Evolutionary conservation across 2,113 vertebrate genomes (phyloP).

Genomic region (Balaeniceps rex): DNA sequence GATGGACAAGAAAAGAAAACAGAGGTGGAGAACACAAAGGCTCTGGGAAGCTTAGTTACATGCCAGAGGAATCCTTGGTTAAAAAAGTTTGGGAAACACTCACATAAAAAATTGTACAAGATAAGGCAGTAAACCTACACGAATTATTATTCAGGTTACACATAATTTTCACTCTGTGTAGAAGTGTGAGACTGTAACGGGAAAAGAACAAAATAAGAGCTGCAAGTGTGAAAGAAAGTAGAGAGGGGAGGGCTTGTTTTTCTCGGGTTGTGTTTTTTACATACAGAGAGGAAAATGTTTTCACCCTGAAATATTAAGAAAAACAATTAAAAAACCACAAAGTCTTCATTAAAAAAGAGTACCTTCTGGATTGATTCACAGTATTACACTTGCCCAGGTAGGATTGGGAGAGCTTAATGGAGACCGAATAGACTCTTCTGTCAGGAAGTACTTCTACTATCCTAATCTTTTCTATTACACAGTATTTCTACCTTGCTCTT

Average conservation of each 20-base stretch:
- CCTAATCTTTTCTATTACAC: too few species aligned
- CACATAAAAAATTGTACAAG: background rate
- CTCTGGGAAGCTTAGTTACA: background rate
- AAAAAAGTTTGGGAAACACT: background rate
- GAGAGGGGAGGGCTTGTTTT: background rate
- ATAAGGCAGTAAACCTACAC: background rate
- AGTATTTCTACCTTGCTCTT: too few species aligned
- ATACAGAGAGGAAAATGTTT: background rate
- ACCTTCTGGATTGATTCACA: background rate
- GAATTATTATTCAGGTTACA: background rate
- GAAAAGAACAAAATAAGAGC: background rate
- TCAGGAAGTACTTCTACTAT: too few species aligned
- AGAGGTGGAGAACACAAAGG: background rate
- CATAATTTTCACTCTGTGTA: background rate
- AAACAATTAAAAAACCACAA: background rate
- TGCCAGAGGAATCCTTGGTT: background rate
- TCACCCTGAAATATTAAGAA: background rate
- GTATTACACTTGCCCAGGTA: too few species aligned
- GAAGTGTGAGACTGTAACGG: background rate
- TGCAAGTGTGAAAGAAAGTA: background rate
- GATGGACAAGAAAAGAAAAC: background rate
- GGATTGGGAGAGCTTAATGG: too few species aligned
- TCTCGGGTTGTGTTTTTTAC: background rate
- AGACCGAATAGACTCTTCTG: too few species aligned
- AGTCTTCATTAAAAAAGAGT: background rate